phyloP scores from a whole-genome alignment of 2,888 invertebrate species.

The Calliphora vomitoria region DNA sequence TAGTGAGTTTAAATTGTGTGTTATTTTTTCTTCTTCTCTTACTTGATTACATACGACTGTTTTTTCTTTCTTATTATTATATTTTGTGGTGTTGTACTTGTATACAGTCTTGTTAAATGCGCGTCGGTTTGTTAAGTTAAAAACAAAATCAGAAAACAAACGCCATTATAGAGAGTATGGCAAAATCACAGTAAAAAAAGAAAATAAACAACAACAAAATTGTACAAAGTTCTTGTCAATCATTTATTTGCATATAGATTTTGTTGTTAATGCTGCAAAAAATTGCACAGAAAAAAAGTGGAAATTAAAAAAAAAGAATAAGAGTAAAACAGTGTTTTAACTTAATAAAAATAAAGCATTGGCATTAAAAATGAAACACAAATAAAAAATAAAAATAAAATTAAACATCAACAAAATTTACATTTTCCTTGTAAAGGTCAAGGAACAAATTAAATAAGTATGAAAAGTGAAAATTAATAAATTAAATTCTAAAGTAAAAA shows the following conservation, averaged over 20 bases:
- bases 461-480: slow-evolving; percentile 27
- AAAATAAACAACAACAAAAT: slow-evolving; percentile 43
- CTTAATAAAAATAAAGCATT: neutral
- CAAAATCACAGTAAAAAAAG: slow-evolving; percentile 26
- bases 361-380: neutral
- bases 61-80: neutral
- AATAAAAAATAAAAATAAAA: slow-evolving; percentile 27
- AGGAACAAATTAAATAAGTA: slow-evolving; percentile 11
- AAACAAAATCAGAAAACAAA: slow-evolving; percentile 48
- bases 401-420: neutral
- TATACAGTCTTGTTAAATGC: slow-evolving; percentile 48
- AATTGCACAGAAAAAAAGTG: neutral
- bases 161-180: slow-evolving; percentile 33
- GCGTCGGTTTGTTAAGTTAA: slow-evolving; percentile 62
- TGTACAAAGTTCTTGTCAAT: slow-evolving; percentile 49
- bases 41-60: slow-evolving; percentile 23
- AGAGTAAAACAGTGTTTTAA: neutral
- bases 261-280: slow-evolving; percentile 39
- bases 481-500: neutral
- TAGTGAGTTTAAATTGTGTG: slow-evolving; percentile 5
- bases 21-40: slow-evolving; percentile 20
- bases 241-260: slow-evolving; percentile 15
- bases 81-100: slow-evolving; percentile 17
- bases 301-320: slow-evolving; percentile 6
- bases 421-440: neutral